Percentiles rank a stretch among this genome's conserved stretches.
These are phyloP conservation scores for Bactericera cockerelli DNA, from an alignment of 1,140 invertebrate species.

Conservation along the genomic window DNA sequence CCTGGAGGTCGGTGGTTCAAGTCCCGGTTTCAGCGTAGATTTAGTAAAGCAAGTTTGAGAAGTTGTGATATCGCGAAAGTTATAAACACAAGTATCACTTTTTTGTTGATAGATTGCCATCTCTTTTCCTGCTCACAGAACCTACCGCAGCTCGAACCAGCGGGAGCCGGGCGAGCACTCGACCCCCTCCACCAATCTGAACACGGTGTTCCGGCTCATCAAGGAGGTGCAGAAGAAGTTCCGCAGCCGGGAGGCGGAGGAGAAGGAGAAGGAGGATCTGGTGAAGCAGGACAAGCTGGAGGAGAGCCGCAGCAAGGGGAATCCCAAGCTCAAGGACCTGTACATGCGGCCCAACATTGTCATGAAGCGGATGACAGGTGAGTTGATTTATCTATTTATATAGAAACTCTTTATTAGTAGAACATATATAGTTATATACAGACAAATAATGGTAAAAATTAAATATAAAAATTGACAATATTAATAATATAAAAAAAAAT, in stretches of 20 bases:
- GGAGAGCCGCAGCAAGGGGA: constrained; percentile 88
- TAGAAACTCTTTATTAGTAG: too few relatives aligned
- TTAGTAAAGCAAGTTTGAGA: too few relatives aligned
- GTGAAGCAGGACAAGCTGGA: constrained; percentile 98
- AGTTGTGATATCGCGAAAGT: too few relatives aligned
- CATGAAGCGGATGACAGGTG: constrained; percentile 86
- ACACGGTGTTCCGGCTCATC: constrained; percentile 90
- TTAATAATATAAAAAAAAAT: too few relatives aligned
- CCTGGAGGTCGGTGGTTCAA: too few relatives aligned
- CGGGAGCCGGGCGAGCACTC: constrained; percentile 95
- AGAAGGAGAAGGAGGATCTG: constrained; percentile 94
- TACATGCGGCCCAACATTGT: constrained; percentile 98
- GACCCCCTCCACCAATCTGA: constrained; percentile 88
- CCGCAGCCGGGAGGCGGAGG: constrained; percentile 94
- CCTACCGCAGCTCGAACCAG: constrained; percentile 93
- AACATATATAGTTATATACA: too few relatives aligned
- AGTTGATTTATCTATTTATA: too few relatives aligned
- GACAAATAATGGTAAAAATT: too few relatives aligned
- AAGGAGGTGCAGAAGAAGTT: constrained; percentile 99
- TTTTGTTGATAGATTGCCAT: too few relatives aligned
- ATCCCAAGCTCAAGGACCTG: constrained; percentile 96
- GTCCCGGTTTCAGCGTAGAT: too few relatives aligned
- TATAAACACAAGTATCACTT: too few relatives aligned
- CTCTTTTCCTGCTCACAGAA: constrained; percentile 42
- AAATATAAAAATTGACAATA: too few relatives aligned